A percentile compares a stretch with the other conserved stretches of the same genome.
Conservation (phyloP, 2,113 vertebrate species). For the Chinchilla lanigera region DNA sequence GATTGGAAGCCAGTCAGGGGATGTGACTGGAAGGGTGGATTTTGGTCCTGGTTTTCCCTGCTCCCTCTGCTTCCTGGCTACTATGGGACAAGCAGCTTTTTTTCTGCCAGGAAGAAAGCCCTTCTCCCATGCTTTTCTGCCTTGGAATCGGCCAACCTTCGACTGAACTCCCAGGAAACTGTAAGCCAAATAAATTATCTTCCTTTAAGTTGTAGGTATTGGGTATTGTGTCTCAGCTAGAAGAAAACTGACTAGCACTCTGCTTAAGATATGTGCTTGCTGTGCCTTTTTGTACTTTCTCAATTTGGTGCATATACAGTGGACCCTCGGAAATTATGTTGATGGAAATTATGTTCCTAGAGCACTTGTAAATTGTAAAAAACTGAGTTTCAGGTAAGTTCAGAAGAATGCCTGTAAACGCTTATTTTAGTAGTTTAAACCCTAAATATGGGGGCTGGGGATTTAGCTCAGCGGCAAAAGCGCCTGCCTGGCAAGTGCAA, state of each 20-base stretch:
- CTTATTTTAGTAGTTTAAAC: not conserved
- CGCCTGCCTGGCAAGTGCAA: no score
- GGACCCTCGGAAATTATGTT: not conserved
- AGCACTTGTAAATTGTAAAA: not conserved
- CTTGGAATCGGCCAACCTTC: not conserved
- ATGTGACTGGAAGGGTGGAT: not conserved
- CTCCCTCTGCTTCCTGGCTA: no score
- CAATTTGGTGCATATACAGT: not conserved
- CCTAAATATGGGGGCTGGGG: no score
- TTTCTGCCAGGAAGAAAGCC: not conserved
- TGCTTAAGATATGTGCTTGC: not conserved
- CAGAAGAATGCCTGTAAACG: not conserved
- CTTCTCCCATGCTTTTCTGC: not conserved
- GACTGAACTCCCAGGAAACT: not conserved
- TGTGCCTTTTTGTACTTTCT: not conserved
- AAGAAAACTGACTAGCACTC: not conserved
- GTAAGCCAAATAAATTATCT: not conserved
- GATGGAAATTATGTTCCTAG: not conserved
- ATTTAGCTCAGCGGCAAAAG: no score
- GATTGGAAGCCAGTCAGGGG: not conserved
- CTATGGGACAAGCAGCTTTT: not conserved
- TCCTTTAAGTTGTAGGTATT: not conserved
- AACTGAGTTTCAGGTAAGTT: not conserved
- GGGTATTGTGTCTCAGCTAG: not conserved
- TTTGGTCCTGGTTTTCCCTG: not conserved